Conservation (phyloP, 2,113 vertebrate genomes). For the Parus major region DNA sequence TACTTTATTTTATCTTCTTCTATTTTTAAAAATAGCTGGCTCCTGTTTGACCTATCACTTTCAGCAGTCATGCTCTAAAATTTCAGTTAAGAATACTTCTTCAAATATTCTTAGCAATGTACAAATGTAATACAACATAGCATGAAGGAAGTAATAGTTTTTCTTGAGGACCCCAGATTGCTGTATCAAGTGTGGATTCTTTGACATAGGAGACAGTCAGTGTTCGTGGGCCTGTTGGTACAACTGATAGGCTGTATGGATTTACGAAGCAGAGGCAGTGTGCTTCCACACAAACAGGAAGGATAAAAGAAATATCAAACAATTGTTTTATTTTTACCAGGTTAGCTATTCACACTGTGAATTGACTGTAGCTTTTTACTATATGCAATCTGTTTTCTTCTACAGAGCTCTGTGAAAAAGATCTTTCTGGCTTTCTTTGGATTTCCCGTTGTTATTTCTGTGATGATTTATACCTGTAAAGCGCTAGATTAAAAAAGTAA, state of each 20-base stretch:
- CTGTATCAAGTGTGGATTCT: not conserved
- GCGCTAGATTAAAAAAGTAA: not conserved
- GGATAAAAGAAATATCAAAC: not conserved
- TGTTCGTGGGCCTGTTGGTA: not conserved
- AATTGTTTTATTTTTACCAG: not conserved
- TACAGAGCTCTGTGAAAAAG: not conserved
- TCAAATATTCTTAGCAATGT: not conserved
- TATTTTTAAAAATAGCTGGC: not conserved
- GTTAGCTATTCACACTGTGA: not conserved
- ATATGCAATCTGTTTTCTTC: not conserved
- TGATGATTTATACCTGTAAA: not conserved
- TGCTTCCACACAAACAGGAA: not conserved
- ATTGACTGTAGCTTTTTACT: not conserved
- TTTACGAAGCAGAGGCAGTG: not conserved
- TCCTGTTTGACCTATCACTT: not conserved
- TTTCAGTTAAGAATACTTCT: not conserved
- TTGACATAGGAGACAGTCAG: not conserved
- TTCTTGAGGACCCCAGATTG: too few species aligned
- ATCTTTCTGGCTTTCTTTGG: not conserved
- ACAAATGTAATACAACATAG: not conserved
- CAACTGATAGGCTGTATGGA: fast-evolving
- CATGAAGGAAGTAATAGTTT: not conserved
- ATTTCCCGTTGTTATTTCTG: not conserved
- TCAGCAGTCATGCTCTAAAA: not conserved
- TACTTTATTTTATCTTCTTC: not conserved